phyloP scores from a whole-genome alignment of 2,797 vertebrate genomes.

The Lutjanus argentimaculatus region DNA sequence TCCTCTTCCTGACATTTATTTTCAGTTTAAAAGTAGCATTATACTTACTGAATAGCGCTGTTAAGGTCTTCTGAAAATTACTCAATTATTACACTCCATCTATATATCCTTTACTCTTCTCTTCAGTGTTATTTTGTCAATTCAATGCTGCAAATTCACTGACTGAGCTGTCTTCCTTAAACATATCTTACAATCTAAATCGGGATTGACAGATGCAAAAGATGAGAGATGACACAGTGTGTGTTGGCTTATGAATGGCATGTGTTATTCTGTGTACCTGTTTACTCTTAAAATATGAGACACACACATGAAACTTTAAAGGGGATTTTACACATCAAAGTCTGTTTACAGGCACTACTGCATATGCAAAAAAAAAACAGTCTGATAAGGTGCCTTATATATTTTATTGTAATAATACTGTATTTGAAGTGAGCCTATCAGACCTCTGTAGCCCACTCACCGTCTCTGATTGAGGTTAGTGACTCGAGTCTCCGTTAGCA shows the following conservation, averaged over 20 bases:
- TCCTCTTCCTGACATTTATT: slow-evolving; percentile 20
- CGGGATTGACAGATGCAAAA: background rate
- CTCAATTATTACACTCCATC: slow-evolving; percentile 4
- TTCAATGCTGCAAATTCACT: background rate
- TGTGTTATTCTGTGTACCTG: background rate
- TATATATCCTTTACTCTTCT: background rate
- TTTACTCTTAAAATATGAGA: background rate
- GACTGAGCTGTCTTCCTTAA: background rate
- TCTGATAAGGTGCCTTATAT: background rate
- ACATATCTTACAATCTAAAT: background rate
- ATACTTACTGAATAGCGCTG: slow-evolving; percentile 43
- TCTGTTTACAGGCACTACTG: background rate
- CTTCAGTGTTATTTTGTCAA: background rate
- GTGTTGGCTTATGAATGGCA: background rate
- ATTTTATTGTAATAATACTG: background rate
- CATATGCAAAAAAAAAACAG: background rate
- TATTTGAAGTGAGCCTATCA: background rate
- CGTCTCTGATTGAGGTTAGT: background rate
- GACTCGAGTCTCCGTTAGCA: background rate
- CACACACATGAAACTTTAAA: background rate
- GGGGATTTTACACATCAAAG: background rate
- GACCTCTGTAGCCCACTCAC: background rate
- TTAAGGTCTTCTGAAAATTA: slow-evolving; percentile 6
- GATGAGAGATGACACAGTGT: background rate
- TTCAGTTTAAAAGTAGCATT: slow-evolving; percentile 24